A percentile compares a stretch with the other conserved stretches of the same genome.
phyloP scores from a whole-genome alignment of 2,888 invertebrate species.

The Drosophila birchii region DNA sequence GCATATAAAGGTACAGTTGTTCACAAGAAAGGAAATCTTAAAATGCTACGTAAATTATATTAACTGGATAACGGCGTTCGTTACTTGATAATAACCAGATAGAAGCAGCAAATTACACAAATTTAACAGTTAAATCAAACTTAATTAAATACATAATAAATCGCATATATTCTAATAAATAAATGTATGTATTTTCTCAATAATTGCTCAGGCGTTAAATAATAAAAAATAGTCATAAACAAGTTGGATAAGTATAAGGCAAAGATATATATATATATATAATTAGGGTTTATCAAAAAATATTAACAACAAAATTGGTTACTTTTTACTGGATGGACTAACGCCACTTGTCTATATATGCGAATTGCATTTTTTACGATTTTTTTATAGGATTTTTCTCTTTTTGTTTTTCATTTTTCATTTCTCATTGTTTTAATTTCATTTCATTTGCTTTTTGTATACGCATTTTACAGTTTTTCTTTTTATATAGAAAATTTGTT shows the following conservation, averaged over 20 bases:
- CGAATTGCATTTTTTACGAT: conserved; percentile 56
- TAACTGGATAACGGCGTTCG: conserved; percentile 48
- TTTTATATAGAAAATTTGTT: conserved; percentile 61
- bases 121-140: conserved; percentile 76
- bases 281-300: conserved; percentile 70
- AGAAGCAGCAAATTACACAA: conserved; percentile 78
- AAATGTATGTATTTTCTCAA: conserved; percentile 67
- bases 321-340: conserved; percentile 71
- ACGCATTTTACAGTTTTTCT: conserved; percentile 63
- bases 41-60: conserved; percentile 60
- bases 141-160: conserved; percentile 64
- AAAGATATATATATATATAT: conserved; percentile 39
- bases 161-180: conserved; percentile 70
- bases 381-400: conserved; percentile 45
- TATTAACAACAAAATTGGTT: conserved; percentile 69
- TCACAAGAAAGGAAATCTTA: conserved; percentile 82
- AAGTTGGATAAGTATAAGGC: conserved; percentile 53
- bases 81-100: conserved; percentile 57
- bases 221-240: conserved; percentile 69
- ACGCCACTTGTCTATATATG: conserved; percentile 60
- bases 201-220: conserved; percentile 71
- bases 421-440: conserved; percentile 1
- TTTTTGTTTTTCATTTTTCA: conserved; percentile 26
- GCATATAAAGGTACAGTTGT: conserved; percentile 80
- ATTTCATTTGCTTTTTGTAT: conserved; percentile 35